phyloP scores from a whole-genome alignment of 1,140 invertebrate species.

The Drosophila teissieri region DNA sequence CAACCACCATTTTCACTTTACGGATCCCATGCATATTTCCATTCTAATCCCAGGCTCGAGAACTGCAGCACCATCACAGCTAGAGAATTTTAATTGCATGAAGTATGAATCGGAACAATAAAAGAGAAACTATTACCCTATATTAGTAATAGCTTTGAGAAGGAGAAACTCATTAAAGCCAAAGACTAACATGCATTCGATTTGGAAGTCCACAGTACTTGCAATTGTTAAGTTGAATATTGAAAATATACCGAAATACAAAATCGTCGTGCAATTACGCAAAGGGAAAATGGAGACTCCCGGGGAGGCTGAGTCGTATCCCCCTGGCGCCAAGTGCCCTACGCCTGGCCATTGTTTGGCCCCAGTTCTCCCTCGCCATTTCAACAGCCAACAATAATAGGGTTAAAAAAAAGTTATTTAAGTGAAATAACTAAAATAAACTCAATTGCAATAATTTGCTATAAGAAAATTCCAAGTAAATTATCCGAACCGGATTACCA shows the following conservation, averaged over 20 bases:
- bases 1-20: neutral
- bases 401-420: slow-evolving; percentile 81
- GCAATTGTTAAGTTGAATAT: no score
- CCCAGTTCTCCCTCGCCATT: neutral
- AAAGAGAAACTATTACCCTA: no score
- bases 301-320: neutral
- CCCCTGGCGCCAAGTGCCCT: slow-evolving; percentile 23
- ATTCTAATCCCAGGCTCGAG: slow-evolving; percentile 3
- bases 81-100: slow-evolving; percentile 3
- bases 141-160: neutral
- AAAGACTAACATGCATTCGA: no score
- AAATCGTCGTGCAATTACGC: no score
- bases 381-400: slow-evolving; percentile 52
- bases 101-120: neutral
- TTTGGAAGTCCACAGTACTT: no score
- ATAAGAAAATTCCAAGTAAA: slow-evolving; percentile 43
- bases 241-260: no score
- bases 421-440: slow-evolving; percentile 76
- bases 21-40: slow-evolving; percentile 2
- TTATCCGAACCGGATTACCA: slow-evolving; percentile 51
- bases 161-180: neutral
- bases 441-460: slow-evolving; percentile 78
- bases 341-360: slow-evolving; percentile 21
- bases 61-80: slow-evolving; percentile 5
- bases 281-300: no score